Evolutionary conservation across 2,888 invertebrate genomes (phyloP), one percentile per base, ranked within the genome.

Genomic region (Heliconius ethilla): DNA sequence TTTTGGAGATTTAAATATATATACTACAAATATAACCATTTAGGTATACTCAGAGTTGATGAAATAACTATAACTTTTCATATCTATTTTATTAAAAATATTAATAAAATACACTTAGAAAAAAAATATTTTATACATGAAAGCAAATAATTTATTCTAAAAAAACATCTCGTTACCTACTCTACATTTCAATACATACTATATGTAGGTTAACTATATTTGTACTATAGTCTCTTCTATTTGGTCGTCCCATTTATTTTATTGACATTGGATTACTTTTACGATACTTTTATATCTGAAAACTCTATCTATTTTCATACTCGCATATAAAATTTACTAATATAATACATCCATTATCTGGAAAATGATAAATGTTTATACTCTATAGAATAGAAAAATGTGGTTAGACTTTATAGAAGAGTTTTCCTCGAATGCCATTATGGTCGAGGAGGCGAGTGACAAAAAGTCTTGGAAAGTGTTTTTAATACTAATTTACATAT

Each of bases 191-290:
- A 22, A 33, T 51, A 59, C 59, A 59, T 15, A 25, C 2, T 59
- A 22, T 6, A 72, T 59, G 59, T 72, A 33, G 72, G 72, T 59
- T 72, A 72, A 37, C n/a, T 59, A 33, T 72, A 59, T 72, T 72
- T 55, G 59, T 22, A 33, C 55, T 25, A 37, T n/a, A 33, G 22
- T 70, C 55, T 29, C 70, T 59, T 59, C 55, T 37, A 75, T 66
- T 66, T 55, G 2, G 18, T 59, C 59, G 33, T 66, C 33, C 66
- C 33, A 67, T 75, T 67, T 55, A 15, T 66, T 66, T 67, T 67
- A 67, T 75, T 75, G 51, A n/a, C 25, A 66, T 65, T 75, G 51
- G 51, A 65, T 75, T 75, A 66, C 66, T 33, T 55, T 59, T 59
- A 72, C n/a, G 59, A 66, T 66, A 51, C 18, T 27, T 74, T 59